These are phyloP conservation scores for Machaerirhynchus nigripectus DNA, from an alignment of 2,113 vertebrate genomes.

Conservation along the genomic window DNA sequence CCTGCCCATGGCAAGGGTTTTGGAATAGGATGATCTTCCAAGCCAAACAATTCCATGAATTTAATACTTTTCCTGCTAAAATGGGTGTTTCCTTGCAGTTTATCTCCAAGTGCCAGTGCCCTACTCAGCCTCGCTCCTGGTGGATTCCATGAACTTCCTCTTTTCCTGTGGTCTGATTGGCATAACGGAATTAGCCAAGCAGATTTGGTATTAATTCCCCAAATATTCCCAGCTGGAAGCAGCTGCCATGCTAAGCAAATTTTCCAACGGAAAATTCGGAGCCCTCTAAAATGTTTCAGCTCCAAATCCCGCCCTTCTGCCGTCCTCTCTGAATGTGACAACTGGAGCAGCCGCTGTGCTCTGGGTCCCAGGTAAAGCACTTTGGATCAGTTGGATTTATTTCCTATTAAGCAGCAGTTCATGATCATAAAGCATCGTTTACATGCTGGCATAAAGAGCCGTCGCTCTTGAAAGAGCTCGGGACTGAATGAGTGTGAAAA, in stretches of 20 bases:
- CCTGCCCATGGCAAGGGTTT: fast-evolving
- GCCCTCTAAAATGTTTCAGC: background rate
- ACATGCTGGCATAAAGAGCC: slow-evolving; percentile 45
- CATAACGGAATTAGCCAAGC: background rate
- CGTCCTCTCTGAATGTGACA: background rate
- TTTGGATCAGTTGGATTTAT: slow-evolving; percentile 49
- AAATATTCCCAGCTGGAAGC: background rate
- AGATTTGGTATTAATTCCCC: background rate
- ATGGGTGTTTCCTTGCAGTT: background rate
- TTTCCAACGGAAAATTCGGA: background rate
- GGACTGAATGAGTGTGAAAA: slow-evolving; percentile 58
- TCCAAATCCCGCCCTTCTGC: background rate
- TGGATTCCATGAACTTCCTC: background rate
- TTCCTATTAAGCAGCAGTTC: slow-evolving; percentile 33
- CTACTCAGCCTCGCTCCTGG: fast-evolving
- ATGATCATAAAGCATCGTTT: slow-evolving; percentile 42
- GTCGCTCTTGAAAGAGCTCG: slow-evolving; percentile 4
- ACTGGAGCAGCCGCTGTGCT: background rate
- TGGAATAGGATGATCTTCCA: background rate
- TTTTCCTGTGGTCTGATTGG: background rate
- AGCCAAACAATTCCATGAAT: background rate
- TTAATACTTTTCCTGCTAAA: background rate
- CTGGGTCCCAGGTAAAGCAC: background rate
- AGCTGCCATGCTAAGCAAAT: background rate
- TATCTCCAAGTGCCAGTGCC: background rate